phyloP scores from a whole-genome alignment of 2,797 vertebrate genomes.

The Falco rusticolus region DNA sequence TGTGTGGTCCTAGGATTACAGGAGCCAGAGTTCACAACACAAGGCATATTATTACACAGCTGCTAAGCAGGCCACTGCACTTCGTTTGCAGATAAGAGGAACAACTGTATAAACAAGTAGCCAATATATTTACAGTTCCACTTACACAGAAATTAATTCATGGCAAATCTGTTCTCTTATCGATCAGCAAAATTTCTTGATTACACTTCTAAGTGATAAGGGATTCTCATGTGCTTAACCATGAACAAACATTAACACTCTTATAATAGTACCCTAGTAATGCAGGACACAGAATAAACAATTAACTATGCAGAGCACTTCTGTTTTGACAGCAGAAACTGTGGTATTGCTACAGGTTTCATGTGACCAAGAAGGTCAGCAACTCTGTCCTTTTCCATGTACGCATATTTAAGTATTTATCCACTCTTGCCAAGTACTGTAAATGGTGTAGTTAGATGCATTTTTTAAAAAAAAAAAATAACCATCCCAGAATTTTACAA shows the following conservation, averaged over 20 bases:
- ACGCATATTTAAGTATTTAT: constrained; percentile 11
- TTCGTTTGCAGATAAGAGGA: background rate
- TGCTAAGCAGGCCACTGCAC: background rate
- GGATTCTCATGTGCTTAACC: background rate
- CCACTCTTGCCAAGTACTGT: background rate
- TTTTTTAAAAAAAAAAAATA: background rate
- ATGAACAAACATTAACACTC: background rate
- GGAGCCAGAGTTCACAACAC: constrained; percentile 33
- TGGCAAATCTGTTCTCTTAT: background rate
- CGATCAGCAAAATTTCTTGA: background rate
- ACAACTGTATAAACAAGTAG: background rate
- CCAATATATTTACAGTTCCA: background rate
- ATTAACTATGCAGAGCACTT: background rate
- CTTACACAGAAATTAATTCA: background rate
- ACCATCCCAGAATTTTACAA: constrained; percentile 27
- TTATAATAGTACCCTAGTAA: background rate
- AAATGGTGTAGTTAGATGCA: background rate
- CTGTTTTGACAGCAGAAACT: constrained; percentile 9
- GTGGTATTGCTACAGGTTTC: background rate
- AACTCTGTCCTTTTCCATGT: background rate
- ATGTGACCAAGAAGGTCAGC: background rate
- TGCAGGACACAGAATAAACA: constrained; percentile 1
- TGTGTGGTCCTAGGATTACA: constrained; percentile 81
- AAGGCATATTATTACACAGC: background rate
- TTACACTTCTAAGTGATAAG: background rate